Percentiles rank a stretch among this genome's conserved stretches.
These are phyloP conservation scores for Ceriagrion tenellum DNA, from an alignment of 2,888 invertebrate genomes.

Conservation along the genomic window DNA sequence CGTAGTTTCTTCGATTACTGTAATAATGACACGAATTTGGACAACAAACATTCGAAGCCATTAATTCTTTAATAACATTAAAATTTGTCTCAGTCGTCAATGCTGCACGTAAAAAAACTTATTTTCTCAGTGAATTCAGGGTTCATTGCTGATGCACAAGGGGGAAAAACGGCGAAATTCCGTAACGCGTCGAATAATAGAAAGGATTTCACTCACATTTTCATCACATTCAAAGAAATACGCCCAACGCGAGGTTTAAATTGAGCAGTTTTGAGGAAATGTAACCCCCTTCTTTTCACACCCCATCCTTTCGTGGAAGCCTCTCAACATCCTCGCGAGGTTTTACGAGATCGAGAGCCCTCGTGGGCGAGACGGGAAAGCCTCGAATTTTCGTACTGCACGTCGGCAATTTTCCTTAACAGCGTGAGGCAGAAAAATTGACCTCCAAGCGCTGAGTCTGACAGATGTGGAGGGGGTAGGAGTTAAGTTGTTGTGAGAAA, in stretches of 20 bases:
- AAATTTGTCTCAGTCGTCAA: no score
- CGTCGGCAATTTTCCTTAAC: conserved; percentile 21
- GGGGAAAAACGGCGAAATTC: no score
- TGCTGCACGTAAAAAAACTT: no score
- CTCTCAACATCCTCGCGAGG: neutral
- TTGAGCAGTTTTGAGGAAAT: neutral
- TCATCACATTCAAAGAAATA: neutral
- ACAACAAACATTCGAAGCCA: no score
- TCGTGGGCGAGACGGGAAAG: neutral
- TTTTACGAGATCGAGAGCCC: neutral
- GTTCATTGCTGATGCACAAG: no score
- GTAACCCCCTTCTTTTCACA: neutral
- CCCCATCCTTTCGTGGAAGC: neutral
- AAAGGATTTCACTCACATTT: neutral
- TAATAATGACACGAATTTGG: no score
- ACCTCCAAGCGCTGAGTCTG: neutral
- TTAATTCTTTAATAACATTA: no score
- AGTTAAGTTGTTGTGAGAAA: neutral
- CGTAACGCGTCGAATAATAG: no score
- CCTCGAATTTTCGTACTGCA: neutral
- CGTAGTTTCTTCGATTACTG: no score
- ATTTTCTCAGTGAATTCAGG: no score
- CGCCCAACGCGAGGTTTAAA: neutral
- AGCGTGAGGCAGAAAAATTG: conserved; percentile 1
- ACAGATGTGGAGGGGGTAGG: neutral